Evolutionary conservation across 2,797 vertebrate species (phyloP).

Genomic region (Sarcophilus harrisii): DNA sequence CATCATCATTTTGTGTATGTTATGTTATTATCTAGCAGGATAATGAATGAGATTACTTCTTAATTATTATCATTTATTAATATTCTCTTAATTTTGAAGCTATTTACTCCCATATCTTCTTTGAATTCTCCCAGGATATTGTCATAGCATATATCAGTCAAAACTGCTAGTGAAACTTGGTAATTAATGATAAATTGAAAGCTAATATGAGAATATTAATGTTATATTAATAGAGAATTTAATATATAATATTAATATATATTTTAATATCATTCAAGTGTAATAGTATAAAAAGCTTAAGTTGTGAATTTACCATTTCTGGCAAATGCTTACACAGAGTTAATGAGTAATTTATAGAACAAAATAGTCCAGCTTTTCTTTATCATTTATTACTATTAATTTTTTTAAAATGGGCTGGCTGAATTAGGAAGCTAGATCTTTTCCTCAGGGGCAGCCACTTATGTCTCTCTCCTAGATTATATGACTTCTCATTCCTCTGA

Average conservation of each 20-base stretch:
- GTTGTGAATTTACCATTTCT: slow-evolving; percentile 43
- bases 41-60: neutral
- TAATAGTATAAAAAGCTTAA: slow-evolving; percentile 47
- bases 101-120: neutral
- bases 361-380: neutral
- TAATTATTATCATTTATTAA: neutral
- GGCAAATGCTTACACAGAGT: slow-evolving; percentile 25
- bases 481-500: neutral
- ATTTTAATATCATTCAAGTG: slow-evolving; percentile 27
- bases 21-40: neutral
- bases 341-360: neutral
- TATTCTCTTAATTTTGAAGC: neutral
- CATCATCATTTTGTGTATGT: neutral
- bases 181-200: neutral
- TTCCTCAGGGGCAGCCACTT: neutral
- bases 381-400: slow-evolving; percentile 11
- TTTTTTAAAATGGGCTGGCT: neutral
- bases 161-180: neutral
- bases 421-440: neutral
- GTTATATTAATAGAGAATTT: slow-evolving; percentile 11
- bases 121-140: neutral
- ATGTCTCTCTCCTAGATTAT: neutral
- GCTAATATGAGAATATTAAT: neutral
- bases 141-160: neutral
- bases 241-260: neutral